Evolutionary conservation across 2,888 invertebrate genomes (phyloP).

Genomic region (Pyrgus malvae): DNA sequence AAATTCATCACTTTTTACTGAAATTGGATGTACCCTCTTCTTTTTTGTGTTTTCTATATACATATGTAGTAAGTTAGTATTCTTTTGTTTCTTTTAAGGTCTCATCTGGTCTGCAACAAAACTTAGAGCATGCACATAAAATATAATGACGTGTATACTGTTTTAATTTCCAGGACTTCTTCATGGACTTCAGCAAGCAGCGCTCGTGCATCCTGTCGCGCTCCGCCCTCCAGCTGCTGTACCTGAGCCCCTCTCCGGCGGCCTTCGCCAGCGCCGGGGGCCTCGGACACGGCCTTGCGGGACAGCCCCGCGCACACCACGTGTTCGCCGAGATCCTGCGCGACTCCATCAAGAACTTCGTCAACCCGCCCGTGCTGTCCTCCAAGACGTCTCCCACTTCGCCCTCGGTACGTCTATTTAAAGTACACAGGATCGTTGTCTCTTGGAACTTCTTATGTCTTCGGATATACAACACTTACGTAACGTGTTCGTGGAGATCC

Average conservation of each 20-base stretch:
- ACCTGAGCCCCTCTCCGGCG: constrained; percentile 80
- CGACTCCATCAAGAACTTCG: constrained; percentile 93
- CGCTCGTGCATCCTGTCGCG: constrained; percentile 95
- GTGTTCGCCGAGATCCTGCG: constrained; percentile 89
- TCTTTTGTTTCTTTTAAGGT: not conserved
- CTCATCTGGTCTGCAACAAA: not conserved
- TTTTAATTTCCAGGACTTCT: constrained; percentile 87
- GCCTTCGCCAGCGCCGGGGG: constrained; percentile 56
- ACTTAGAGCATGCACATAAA: not conserved
- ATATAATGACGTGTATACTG: too few species aligned
- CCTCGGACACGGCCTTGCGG: too few species aligned
- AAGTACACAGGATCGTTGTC: too few species aligned
- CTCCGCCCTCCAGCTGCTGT: constrained; percentile 92
- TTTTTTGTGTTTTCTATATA: too few species aligned
- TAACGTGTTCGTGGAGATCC: too few species aligned
- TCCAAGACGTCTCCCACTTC: constrained; percentile 86
- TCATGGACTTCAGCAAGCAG: constrained; percentile 94
- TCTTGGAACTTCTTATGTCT: too few species aligned
- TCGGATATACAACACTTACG: too few species aligned
- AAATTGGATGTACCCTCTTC: too few species aligned
- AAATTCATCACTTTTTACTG: too few species aligned
- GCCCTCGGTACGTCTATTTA: constrained; percentile 78
- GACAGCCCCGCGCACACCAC: constrained; percentile 59
- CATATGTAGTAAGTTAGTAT: too few species aligned
- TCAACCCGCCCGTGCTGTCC: constrained; percentile 93